Percentiles rank a stretch among this genome's conserved stretches.
Evolutionary conservation across 2,888 invertebrate species (phyloP).

Genomic region (Aphodius sticticus): DNA sequence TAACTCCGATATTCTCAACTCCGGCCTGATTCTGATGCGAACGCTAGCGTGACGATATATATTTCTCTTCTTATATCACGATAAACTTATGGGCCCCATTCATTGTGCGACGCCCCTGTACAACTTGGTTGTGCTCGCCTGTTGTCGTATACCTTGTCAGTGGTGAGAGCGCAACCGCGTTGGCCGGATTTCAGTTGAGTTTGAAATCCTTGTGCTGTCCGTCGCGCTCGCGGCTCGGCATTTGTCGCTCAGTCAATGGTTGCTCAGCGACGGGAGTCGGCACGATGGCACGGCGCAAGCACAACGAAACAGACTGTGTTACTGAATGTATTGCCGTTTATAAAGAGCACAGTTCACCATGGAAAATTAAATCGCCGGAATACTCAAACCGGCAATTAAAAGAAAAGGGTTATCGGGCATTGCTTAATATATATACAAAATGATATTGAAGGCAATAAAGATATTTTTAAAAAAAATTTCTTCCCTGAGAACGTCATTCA

Average conservation of each 20-base stretch:
- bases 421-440: not conserved
- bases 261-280: not conserved
- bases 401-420: not conserved
- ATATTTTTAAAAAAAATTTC: not conserved
- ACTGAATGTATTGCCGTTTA: not conserved
- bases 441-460: conserved; percentile 4
- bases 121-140: not conserved
- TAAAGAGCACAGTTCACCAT: not conserved
- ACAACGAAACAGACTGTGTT: not conserved
- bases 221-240: not conserved
- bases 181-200: no score
- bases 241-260: not conserved
- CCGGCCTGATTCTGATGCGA: no score
- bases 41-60: no score
- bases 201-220: no score
- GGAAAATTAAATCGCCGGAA: conserved; percentile 4
- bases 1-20: no score
- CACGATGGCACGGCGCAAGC: not conserved
- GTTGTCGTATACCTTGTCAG: not conserved
- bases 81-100: not conserved
- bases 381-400: not conserved
- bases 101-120: not conserved
- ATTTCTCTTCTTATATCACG: no score
- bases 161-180: no score
- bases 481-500: not conserved